phyloP scores from a whole-genome alignment of 2,888 invertebrate species.

The Phytoseiulus persimilis region DNA sequence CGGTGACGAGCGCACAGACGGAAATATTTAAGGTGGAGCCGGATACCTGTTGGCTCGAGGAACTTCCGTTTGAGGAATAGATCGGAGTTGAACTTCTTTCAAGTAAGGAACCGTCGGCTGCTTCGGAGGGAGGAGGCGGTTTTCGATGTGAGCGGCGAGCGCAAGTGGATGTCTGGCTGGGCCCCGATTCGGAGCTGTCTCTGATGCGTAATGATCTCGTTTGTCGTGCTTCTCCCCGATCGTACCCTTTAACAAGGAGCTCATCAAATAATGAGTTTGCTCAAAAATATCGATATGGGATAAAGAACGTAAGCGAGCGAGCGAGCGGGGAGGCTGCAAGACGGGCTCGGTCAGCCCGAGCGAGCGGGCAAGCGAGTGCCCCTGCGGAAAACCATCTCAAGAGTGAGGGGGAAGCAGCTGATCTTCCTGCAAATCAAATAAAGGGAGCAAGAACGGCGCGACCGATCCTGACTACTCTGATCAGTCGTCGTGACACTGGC shows the following conservation, averaged over 20 bases:
- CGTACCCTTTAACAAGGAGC: neutral
- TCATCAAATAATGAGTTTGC: constrained; percentile 5
- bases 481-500: neutral
- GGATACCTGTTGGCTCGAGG: neutral
- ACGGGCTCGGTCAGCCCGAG: neutral
- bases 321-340: neutral
- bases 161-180: neutral
- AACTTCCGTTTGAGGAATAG: neutral
- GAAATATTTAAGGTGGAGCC: neutral
- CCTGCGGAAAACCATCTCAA: neutral
- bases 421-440: neutral
- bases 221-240: neutral
- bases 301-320: neutral
- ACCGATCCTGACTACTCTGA: neutral
- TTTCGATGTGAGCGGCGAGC: neutral
- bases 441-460: neutral
- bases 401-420: neutral
- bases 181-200: neutral
- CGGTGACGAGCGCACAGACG: neutral
- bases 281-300: constrained; percentile 5
- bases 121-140: neutral
- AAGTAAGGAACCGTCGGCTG: neutral
- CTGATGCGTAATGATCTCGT: neutral
- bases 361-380: neutral
- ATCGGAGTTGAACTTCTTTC: neutral